Evolutionary conservation across 2,888 invertebrate species (phyloP).

Genomic region (Bibio marci): DNA sequence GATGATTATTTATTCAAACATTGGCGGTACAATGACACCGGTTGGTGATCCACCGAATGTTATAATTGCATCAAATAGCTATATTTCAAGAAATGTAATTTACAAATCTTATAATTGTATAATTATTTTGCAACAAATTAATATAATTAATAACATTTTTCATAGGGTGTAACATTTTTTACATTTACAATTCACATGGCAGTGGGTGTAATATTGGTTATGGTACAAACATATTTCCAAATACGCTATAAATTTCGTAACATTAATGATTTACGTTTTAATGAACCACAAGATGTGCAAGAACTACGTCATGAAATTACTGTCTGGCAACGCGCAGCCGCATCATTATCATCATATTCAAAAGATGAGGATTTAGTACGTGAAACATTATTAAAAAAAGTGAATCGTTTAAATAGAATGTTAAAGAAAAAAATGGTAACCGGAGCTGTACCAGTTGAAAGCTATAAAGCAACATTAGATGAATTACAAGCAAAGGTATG

Average conservation of each 20-base stretch:
- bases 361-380: constrained; percentile 71
- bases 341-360: constrained; percentile 66
- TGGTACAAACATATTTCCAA: constrained; percentile 53
- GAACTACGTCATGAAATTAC: constrained; percentile 72
- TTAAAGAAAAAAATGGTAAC: constrained; percentile 40
- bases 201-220: constrained; percentile 51
- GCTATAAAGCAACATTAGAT: constrained; percentile 42
- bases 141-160: neutral
- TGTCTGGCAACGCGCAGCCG: constrained; percentile 66
- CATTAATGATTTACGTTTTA: constrained; percentile 48
- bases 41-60: constrained; percentile 73
- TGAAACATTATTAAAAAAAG: constrained; percentile 58
- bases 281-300: constrained; percentile 48
- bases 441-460: constrained; percentile 34
- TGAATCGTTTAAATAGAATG: constrained; percentile 43
- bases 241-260: constrained; percentile 58
- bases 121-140: neutral
- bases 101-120: neutral
- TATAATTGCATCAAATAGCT: constrained; percentile 28
- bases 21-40: constrained; percentile 79
- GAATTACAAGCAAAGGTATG: constrained; percentile 40
- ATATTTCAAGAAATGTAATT: constrained; percentile 26
- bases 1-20: constrained; percentile 79
- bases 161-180: constrained; percentile 62
- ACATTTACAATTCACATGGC: constrained; percentile 71